These are phyloP conservation scores for Lophotriccus pileatus DNA, from an alignment of 2,797 vertebrate species.

Conservation along the genomic window DNA sequence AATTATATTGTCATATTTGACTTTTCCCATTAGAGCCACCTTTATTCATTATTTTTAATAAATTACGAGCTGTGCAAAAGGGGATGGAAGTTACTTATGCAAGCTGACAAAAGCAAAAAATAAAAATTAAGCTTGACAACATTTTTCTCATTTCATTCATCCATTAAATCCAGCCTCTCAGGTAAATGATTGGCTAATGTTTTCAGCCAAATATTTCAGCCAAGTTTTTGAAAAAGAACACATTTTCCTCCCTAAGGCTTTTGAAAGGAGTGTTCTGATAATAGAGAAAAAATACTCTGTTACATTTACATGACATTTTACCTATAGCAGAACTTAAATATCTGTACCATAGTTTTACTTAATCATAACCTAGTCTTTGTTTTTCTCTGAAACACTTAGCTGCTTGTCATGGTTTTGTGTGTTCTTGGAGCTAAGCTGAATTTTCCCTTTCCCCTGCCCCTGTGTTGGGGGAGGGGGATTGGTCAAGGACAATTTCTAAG, in stretches of 20 bases:
- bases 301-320: background rate
- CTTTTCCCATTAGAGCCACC: background rate
- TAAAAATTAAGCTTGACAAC: background rate
- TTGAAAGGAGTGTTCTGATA: background rate
- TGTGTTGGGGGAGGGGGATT: too few relatives aligned
- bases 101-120: constrained; percentile 6
- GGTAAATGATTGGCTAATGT: background rate
- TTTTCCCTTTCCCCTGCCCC: too few relatives aligned
- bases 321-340: background rate
- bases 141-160: background rate
- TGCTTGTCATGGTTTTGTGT: too few relatives aligned
- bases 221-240: background rate
- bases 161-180: background rate
- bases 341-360: background rate
- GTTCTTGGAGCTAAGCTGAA: too few relatives aligned
- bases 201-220: background rate
- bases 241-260: background rate
- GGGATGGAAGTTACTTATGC: background rate
- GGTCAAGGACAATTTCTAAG: too few relatives aligned
- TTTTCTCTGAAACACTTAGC: background rate
- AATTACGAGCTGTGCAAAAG: constrained; percentile 24
- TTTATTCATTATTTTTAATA: constrained; percentile 58
- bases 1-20: constrained; percentile 57
- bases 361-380: background rate
- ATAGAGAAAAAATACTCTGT: background rate